Evolutionary conservation across 2,797 vertebrate species (phyloP).

Genomic region (Sebastes steindachneri): DNA sequence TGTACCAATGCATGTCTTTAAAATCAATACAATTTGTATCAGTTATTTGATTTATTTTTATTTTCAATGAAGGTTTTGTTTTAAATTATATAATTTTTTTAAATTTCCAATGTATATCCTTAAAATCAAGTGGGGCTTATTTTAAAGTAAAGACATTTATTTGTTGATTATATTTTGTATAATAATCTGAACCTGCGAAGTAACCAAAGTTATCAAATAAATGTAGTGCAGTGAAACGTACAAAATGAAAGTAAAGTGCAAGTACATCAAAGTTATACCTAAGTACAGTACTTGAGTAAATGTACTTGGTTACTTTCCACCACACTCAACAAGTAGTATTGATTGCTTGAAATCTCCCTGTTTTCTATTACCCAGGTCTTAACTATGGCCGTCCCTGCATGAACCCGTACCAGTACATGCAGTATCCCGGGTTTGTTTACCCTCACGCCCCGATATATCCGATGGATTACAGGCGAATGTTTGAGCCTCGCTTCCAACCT

Average conservation of each 20-base stretch:
- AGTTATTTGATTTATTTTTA: too few relatives aligned
- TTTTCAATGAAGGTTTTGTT: too few relatives aligned
- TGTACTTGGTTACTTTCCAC: not conserved
- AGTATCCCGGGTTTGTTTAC: constrained; percentile 79
- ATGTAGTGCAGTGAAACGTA: not conserved
- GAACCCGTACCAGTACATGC: constrained; percentile 81
- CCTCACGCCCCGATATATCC: constrained; percentile 78
- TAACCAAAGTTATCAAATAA: not conserved
- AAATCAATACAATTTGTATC: too few relatives aligned
- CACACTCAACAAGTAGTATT: not conserved
- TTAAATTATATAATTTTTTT: too few relatives aligned
- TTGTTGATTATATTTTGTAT: too few relatives aligned
- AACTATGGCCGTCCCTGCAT: constrained; percentile 76
- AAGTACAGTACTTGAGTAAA: not conserved
- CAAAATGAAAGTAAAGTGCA: not conserved
- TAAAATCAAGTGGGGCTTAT: not conserved
- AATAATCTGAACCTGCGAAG: not conserved
- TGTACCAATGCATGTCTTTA: too few relatives aligned
- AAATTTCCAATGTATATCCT: too few relatives aligned
- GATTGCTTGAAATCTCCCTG: not conserved
- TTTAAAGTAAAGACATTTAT: too few relatives aligned
- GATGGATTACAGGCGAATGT: constrained; percentile 80
- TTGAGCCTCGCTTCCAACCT: constrained; percentile 77
- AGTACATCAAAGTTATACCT: not conserved
- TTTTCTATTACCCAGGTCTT: constrained; percentile 64